Evolutionary conservation across 2,888 invertebrate genomes (phyloP).

Genomic region (Flexamia atlantica): DNA sequence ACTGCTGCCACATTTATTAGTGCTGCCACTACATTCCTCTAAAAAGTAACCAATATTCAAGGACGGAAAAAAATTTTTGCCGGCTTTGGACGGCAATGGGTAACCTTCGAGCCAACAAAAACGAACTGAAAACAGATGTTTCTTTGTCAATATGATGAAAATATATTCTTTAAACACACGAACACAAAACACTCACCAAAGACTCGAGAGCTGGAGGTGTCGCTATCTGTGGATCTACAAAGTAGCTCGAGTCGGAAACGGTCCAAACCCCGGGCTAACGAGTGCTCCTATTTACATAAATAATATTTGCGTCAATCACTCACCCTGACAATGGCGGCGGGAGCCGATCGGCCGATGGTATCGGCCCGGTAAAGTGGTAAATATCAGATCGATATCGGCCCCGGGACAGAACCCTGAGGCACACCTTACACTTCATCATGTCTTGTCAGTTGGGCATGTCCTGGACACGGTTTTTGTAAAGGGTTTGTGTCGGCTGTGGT

Average conservation of each 20-base stretch:
- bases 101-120: no score
- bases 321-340: slow-evolving; percentile 41
- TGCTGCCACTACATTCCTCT: no score
- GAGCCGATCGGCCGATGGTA: slow-evolving; percentile 33
- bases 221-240: not conserved
- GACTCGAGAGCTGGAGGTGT: not conserved
- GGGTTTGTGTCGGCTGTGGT: no score
- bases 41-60: no score
- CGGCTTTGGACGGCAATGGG: no score
- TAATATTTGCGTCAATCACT: slow-evolving; percentile 59
- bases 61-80: no score
- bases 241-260: not conserved
- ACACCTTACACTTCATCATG: slow-evolving; percentile 17
- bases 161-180: no score
- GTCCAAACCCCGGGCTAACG: slow-evolving; percentile 6
- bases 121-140: no score
- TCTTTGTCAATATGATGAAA: no score
- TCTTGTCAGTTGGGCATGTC: not conserved
- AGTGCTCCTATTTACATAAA: slow-evolving; percentile 58
- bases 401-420: slow-evolving; percentile 9
- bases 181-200: not conserved
- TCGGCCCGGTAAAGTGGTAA: slow-evolving; percentile 52
- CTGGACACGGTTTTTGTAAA: no score
- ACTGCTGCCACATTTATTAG: no score
- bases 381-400: slow-evolving; percentile 44